Base-by-base conservation (phyloP, 1,140 invertebrate species). In the Scaptomyza pallida region DNA sequence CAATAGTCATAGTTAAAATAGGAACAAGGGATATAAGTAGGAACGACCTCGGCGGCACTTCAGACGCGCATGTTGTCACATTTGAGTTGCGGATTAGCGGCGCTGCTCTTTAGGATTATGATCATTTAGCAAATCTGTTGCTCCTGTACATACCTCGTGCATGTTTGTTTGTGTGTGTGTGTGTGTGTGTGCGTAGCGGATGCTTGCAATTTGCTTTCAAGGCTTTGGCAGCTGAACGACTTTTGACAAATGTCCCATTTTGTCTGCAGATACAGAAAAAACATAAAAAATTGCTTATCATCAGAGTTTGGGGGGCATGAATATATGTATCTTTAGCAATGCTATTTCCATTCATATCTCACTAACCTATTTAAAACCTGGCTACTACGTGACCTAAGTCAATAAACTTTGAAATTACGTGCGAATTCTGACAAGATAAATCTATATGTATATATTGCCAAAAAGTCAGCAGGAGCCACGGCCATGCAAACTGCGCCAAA, bases 121-220 rank as follows among this genome's bases (percentile, higher is more conserved):
- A 89, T 88, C 89, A 88, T 91, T 91, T 70, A 79, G 89, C 74
- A 90, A 91, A 90, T 91, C 89, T 91, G 89, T 91, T 91, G 89
- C 89, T 89, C 89, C 82, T 88, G 82, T 65, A 43, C 54, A 30
- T 8, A 30, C 8, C 26, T 9, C 5, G 9, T 2, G 2, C 5
- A 21, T 56, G 41, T 21, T 15, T 54, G 44, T 55, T 59, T 54
- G 68, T 75, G 69, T 43, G 72, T 43, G 67, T 61, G 68, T 75
- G 69, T 43, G 72, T 43, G 72, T 61, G 68, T 75, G 69, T 43
- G 72, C 76, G 72, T 78, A 48, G 50, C 75, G 79, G 61, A 81
- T 73, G 69, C 30, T 52, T 70, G 52, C 61, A 35, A 55, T 61
- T 80, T 33, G 23, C 21, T 23, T 13, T 15, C 26, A 30, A 17